These are phyloP conservation scores for Galerucella nymphaeae DNA, from an alignment of 2,888 invertebrate genomes.

Conservation along the genomic window DNA sequence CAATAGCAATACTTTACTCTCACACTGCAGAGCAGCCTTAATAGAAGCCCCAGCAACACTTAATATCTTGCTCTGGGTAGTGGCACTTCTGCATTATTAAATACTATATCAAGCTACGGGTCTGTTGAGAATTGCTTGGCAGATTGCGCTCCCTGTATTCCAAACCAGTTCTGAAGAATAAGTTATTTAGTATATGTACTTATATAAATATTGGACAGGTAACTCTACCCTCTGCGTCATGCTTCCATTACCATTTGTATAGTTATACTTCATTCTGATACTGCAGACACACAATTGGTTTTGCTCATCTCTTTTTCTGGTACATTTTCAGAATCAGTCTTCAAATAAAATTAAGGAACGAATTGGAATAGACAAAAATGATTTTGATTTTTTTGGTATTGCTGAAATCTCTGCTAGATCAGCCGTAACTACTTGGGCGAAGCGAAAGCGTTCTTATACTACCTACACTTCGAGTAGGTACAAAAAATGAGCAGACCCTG, in stretches of 20 bases:
- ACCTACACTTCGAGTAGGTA: too few relatives aligned
- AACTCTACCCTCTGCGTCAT: background rate
- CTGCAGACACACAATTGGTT: too few relatives aligned
- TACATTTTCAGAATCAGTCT: too few relatives aligned
- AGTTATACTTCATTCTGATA: too few relatives aligned
- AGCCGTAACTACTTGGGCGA: too few relatives aligned
- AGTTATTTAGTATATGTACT: constrained; percentile 26
- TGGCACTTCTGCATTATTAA: constrained; percentile 49
- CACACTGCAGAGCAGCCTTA: constrained; percentile 40
- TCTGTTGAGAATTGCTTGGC: constrained; percentile 44
- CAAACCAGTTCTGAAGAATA: constrained; percentile 39
- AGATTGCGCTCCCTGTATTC: constrained; percentile 40
- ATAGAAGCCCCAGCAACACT: constrained; percentile 46
- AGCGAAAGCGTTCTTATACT: too few relatives aligned
- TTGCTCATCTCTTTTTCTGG: too few relatives aligned
- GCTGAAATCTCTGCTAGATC: too few relatives aligned
- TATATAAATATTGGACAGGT: constrained; percentile 4
- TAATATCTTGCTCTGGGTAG: constrained; percentile 44
- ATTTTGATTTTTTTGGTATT: too few relatives aligned
- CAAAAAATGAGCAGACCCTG: too few relatives aligned
- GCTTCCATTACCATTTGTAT: background rate
- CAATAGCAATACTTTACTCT: constrained; percentile 47
- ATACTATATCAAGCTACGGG: constrained; percentile 47
- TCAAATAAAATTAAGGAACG: too few relatives aligned
- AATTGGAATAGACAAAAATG: too few relatives aligned